These are phyloP conservation scores for Daboia siamensis DNA, from an alignment of 2,113 vertebrate species.

Conservation along the genomic window DNA sequence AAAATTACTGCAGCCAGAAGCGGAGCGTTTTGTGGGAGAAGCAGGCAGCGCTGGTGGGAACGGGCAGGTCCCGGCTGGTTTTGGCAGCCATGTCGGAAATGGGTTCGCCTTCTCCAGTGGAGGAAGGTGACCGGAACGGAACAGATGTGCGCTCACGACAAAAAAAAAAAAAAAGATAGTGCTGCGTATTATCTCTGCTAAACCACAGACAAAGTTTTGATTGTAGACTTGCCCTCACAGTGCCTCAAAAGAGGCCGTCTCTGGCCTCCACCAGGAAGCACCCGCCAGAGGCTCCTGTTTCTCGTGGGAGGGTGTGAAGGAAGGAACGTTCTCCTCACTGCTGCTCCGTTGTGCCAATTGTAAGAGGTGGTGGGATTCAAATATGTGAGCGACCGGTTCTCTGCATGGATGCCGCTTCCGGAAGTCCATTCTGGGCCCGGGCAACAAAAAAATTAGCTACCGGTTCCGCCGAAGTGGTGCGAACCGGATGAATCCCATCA, in stretches of 20 bases:
- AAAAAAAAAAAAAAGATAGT: neutral
- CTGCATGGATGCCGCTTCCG: too few species aligned
- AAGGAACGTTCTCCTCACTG: neutral
- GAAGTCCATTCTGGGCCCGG: too few species aligned
- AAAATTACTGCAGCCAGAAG: neutral
- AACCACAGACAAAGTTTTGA: neutral
- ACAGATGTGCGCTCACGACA: neutral
- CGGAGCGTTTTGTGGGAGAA: neutral
- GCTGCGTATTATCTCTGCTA: neutral
- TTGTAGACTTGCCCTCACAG: neutral
- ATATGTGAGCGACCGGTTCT: too few species aligned
- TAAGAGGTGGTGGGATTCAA: too few species aligned
- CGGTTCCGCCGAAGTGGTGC: too few species aligned
- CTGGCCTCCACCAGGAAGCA: constrained; percentile 3
- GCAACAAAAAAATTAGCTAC: too few species aligned
- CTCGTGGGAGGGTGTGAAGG: rapidly evolving
- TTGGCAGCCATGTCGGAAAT: neutral
- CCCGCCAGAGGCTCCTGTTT: neutral
- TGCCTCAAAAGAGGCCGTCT: constrained; percentile 18
- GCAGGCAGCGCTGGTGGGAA: constrained; percentile 13
- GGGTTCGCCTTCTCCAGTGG: rapidly evolving
- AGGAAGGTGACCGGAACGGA: neutral
- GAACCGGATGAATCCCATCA: too few species aligned
- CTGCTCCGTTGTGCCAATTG: neutral
- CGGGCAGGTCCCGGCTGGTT: neutral